These are phyloP conservation scores for Arvicanthis niloticus DNA, from an alignment of 2,113 vertebrate genomes.

Conservation along the genomic window DNA sequence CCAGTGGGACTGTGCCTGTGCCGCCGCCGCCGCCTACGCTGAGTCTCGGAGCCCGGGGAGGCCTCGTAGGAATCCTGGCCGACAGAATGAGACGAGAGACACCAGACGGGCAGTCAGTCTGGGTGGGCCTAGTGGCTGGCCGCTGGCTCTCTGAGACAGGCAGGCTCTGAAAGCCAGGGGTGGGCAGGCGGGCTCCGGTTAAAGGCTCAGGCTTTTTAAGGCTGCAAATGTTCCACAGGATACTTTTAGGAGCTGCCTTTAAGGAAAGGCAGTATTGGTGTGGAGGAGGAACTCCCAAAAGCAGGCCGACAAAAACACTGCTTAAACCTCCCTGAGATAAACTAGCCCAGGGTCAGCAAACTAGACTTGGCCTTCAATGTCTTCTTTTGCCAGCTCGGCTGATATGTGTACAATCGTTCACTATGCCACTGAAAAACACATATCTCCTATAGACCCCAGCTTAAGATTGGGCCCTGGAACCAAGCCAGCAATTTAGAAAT, in stretches of 20 bases:
- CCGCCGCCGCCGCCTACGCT: slow-evolving; percentile 80
- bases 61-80: slow-evolving; percentile 84
- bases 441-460: background rate
- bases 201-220: slow-evolving; percentile 56
- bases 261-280: background rate
- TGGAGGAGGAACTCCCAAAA: slow-evolving; percentile 32
- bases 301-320: slow-evolving; percentile 14
- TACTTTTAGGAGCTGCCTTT: background rate
- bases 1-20: slow-evolving; percentile 83
- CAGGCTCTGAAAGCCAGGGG: slow-evolving; percentile 81
- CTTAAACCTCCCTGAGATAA: slow-evolving; percentile 23
- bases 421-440: slow-evolving; percentile 6
- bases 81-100: slow-evolving; percentile 78
- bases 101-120: slow-evolving; percentile 78
- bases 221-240: slow-evolving; percentile 32
- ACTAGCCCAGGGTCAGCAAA: background rate
- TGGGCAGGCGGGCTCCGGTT: slow-evolving; percentile 78
- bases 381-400: slow-evolving; percentile 38
- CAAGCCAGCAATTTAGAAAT: background rate
- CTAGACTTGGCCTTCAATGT: slow-evolving; percentile 2
- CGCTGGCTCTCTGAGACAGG: slow-evolving; percentile 73
- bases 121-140: slow-evolving; percentile 74
- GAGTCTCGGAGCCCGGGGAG: slow-evolving; percentile 82
- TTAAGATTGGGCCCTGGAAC: background rate
- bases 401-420: background rate